Conservation (phyloP, 2,113 vertebrate genomes). For the Cisticola juncidis region DNA sequence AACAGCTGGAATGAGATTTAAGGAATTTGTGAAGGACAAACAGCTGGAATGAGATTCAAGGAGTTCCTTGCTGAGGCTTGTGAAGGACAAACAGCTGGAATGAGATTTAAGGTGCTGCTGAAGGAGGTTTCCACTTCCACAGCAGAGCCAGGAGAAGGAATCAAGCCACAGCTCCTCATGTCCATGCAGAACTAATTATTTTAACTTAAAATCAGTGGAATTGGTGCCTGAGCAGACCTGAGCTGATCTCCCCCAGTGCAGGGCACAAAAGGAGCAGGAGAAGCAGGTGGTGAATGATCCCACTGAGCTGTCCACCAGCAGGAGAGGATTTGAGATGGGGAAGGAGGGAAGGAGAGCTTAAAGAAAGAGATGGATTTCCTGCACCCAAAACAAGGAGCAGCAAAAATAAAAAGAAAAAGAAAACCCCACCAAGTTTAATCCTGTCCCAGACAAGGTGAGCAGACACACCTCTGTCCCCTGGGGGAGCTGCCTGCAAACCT, state of each 20-base stretch:
- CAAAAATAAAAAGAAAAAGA: not conserved
- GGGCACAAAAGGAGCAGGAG: not conserved
- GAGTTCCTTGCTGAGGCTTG: no score
- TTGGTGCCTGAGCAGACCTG: not conserved
- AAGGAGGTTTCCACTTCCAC: not conserved
- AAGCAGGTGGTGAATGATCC: not conserved
- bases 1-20: not conserved
- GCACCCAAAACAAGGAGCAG: not conserved
- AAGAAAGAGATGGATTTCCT: constrained; percentile 19
- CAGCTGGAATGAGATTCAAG: not conserved
- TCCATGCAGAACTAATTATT: not conserved
- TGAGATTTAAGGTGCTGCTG: not conserved
- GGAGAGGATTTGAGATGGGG: constrained; percentile 13
- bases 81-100: not conserved
- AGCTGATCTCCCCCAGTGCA: not conserved
- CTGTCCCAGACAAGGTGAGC: not conserved
- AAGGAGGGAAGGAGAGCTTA: not conserved
- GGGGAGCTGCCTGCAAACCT: not conserved
- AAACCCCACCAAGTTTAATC: constrained; percentile 19
- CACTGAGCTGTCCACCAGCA: not conserved
- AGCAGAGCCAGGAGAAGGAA: not conserved
- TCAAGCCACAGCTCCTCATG: rapidly evolving
- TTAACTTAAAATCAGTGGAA: not conserved
- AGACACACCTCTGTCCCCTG: not conserved
- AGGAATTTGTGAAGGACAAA: not conserved